Conservation (phyloP, 2,888 invertebrate genomes). For the Willowsia nigromaculata region DNA sequence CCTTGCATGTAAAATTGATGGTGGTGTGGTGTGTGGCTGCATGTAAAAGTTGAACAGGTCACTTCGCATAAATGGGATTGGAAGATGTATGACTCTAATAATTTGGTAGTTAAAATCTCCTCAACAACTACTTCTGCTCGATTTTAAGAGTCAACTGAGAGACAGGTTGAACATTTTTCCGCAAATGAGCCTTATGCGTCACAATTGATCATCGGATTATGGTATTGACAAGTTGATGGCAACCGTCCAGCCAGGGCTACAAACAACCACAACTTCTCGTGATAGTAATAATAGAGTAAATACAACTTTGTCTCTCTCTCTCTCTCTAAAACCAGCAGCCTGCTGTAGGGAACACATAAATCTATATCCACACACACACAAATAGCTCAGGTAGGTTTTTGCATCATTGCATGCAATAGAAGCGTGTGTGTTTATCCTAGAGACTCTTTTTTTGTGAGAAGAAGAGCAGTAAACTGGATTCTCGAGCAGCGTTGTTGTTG, state of each 20-base stretch:
- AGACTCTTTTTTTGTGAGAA: background rate
- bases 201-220: slow-evolving; percentile 71
- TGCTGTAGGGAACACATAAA: no score
- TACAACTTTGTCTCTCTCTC: slow-evolving; percentile 2
- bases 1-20: background rate
- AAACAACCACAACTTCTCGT: slow-evolving; percentile 27
- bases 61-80: background rate
- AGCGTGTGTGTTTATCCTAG: background rate
- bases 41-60: slow-evolving; percentile 12
- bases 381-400: slow-evolving; percentile 35
- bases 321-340: slow-evolving; percentile 35
- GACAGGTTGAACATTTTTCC: slow-evolving; percentile 66
- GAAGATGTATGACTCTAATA: background rate
- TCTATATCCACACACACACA: no score
- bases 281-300: background rate
- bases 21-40: background rate
- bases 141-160: slow-evolving; percentile 1
- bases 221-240: slow-evolving; percentile 71
- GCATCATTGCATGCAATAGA: slow-evolving; percentile 27
- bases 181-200: slow-evolving; percentile 68
- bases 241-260: slow-evolving; percentile 60
- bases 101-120: slow-evolving; percentile 1
- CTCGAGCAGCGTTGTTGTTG: slow-evolving; percentile 42
- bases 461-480: slow-evolving; percentile 58
- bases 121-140: background rate